Conservation (phyloP, 2,797 vertebrate genomes). For the Notolabrus celidotus region DNA sequence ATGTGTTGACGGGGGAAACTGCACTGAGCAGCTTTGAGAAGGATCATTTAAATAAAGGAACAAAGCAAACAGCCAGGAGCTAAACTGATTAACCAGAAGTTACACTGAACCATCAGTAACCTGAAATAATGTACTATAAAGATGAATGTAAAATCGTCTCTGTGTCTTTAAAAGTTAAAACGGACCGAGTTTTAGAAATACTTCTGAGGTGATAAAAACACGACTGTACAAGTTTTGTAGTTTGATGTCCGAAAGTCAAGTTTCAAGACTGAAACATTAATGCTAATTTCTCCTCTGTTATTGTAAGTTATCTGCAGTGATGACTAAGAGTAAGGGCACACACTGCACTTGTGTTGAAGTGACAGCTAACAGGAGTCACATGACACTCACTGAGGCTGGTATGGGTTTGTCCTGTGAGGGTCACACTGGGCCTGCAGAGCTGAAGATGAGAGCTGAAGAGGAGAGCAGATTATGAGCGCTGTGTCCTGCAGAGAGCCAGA, state of each 20-base stretch:
- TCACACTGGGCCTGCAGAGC: slow-evolving; percentile 27
- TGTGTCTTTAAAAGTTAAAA: too few relatives aligned
- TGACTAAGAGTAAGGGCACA: neutral
- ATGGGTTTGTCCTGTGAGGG: slow-evolving; percentile 7
- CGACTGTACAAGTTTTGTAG: too few relatives aligned
- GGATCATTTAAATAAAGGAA: neutral
- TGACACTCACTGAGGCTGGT: neutral
- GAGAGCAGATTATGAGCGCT: neutral
- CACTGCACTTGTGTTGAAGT: neutral
- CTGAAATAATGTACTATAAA: too few relatives aligned
- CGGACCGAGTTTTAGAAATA: too few relatives aligned
- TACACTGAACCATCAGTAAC: neutral
- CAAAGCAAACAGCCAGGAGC: neutral
- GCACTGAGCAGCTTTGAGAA: neutral
- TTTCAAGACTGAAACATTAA: too few relatives aligned
- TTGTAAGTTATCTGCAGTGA: neutral
- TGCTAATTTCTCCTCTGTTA: neutral
- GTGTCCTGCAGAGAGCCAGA: neutral
- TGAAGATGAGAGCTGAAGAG: neutral
- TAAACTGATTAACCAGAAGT: neutral
- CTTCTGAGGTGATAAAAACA: too few relatives aligned
- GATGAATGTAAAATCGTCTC: too few relatives aligned
- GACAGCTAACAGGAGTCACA: slow-evolving; percentile 1
- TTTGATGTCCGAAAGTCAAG: too few relatives aligned
- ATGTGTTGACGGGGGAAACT: neutral